phyloP scores from a whole-genome alignment of 2,113 vertebrate species.

The Halcyon senegalensis region DNA sequence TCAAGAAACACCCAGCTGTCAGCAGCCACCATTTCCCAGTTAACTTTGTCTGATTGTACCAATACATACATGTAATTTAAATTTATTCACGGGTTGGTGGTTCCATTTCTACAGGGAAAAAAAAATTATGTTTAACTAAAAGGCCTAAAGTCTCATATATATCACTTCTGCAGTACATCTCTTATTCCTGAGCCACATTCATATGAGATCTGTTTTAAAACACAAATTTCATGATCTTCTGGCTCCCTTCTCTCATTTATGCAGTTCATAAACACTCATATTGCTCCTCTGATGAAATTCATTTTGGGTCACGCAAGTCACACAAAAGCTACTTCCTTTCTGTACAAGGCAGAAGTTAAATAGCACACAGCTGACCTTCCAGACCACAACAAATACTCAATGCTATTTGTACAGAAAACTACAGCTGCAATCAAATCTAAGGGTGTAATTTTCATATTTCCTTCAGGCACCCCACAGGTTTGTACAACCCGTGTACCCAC shows the following conservation, averaged over 20 bases:
- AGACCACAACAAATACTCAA: slow-evolving; percentile 5
- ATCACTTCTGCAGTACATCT: not conserved
- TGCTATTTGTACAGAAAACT: not conserved
- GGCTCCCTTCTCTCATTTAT: not conserved
- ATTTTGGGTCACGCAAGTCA: not conserved
- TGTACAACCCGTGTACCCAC: not conserved
- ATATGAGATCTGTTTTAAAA: slow-evolving; percentile 26
- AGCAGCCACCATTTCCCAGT: not conserved
- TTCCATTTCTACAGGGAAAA: not conserved
- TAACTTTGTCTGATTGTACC: not conserved
- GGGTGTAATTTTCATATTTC: not conserved
- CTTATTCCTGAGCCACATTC: not conserved
- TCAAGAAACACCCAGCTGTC: not conserved
- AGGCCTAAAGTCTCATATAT: not conserved
- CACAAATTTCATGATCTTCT: slow-evolving; percentile 11
- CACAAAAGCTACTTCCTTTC: slow-evolving; percentile 25
- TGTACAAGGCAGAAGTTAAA: not conserved
- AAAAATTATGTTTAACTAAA: not conserved
- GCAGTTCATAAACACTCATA: not conserved
- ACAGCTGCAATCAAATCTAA: not conserved
- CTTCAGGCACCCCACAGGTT: not conserved
- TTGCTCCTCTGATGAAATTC: not conserved
- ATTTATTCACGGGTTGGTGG: not conserved
- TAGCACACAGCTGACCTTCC: not conserved
- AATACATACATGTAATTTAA: not conserved